A percentile compares a stretch with the other conserved stretches of the same genome.
These are phyloP conservation scores for Amaurobius ferox DNA, from an alignment of 2,888 invertebrate species.

Conservation along the genomic window DNA sequence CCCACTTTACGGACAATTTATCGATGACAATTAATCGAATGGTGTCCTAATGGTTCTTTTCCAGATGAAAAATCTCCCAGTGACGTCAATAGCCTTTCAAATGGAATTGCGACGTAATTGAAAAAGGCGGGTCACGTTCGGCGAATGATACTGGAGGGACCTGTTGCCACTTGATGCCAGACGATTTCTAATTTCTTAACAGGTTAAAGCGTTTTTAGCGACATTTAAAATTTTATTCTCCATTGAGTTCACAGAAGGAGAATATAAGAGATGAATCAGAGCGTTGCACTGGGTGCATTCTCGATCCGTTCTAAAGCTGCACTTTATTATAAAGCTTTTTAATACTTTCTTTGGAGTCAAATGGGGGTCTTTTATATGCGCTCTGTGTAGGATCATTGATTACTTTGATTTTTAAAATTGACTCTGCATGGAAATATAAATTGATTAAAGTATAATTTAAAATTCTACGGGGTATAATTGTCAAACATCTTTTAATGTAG, in stretches of 20 bases:
- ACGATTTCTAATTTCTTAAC: conserved; percentile 58
- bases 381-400: no score
- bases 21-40: conserved; percentile 64
- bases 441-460: no score
- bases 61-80: conserved; percentile 26
- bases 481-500: no score
- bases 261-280: no score
- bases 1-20: conserved; percentile 17
- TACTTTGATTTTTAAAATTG: no score
- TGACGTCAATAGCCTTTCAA: background rate
- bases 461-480: no score
- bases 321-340: no score
- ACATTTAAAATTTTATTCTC: conserved; percentile 1
- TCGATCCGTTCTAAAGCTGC: no score
- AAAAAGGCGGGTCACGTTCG: conserved; percentile 43
- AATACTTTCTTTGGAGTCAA: no score
- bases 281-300: no score
- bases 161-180: conserved; percentile 61
- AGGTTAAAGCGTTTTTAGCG: background rate
- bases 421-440: no score
- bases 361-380: no score
- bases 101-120: background rate
- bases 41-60: conserved; percentile 19
- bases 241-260: background rate
- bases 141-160: conserved; percentile 43